Base-by-base conservation (phyloP, 2,888 invertebrate species). In the Ophion ellenae region DNA sequence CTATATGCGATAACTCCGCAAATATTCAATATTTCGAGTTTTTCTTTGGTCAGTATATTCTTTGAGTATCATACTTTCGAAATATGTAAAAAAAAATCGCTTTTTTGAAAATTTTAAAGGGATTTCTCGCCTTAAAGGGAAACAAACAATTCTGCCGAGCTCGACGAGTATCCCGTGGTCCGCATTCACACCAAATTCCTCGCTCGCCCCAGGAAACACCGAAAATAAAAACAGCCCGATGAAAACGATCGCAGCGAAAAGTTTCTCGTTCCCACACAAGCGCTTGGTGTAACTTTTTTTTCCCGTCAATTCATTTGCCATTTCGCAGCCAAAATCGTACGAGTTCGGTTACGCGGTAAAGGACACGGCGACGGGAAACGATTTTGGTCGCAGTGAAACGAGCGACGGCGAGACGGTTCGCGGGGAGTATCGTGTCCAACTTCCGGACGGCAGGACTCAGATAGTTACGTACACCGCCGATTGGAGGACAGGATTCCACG, bases 331-430 rank as follows among this genome's bases (percentile, higher is more conserved):
- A 0, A 96, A 96, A 91, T 96, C 97, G 0, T 97, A 97, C 94
- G 97, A 97, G 93, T 97, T 97, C 91, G 97, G 97, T 6, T 97
- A 97, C 92, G 96, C 97, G 67, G 97, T 97, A 85, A 97, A 97
- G 92, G 97, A 97, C 90, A 96, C 96, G 1, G 95, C 96, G 87
- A 96, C 96, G 6, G 97, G 97, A 73, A 97, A 97, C 89, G 96
- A 97, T 91, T 97, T 97, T 93, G 96, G 96, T 67, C 95, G 97
- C 80, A 95, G 96, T 32, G 97, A 97, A 92, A 95, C 95, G 53
- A 97, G 97, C 70, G 97, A 97, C 90, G 97, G 97, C 0, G 96
- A 97, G 90, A 96, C 95, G 82, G 96, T 96, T 1, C 94, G 95
- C 69, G 96, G 96, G 32, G 96, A 96, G 90, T 96, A 96, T 93